Evolutionary conservation across 2,113 vertebrate species (phyloP).

Genomic region (Semicossyphus pulcher): DNA sequence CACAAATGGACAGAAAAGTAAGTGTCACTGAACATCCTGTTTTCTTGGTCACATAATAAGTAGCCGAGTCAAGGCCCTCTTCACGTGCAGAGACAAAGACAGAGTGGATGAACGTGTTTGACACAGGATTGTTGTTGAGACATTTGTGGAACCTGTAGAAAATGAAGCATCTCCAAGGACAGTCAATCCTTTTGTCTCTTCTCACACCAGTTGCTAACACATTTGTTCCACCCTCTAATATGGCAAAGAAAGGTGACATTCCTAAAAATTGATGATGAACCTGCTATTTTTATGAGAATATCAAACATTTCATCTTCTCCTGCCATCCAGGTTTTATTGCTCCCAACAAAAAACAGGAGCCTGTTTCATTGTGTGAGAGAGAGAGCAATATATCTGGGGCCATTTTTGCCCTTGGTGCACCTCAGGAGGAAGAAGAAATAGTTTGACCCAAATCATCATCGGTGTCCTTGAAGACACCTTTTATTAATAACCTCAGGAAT

Average conservation of each 20-base stretch:
- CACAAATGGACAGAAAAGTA: no score
- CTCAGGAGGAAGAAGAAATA: slow-evolving; percentile 63
- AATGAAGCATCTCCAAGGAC: no score
- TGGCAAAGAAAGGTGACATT: slow-evolving; percentile 1
- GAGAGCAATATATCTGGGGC: slow-evolving; percentile 33
- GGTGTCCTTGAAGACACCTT: slow-evolving; percentile 66
- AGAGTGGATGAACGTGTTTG: background rate
- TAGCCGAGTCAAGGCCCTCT: slow-evolving; percentile 34
- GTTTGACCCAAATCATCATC: slow-evolving; percentile 70
- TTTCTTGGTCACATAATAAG: slow-evolving; percentile 24
- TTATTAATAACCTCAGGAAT: slow-evolving; percentile 73
- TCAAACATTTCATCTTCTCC: background rate
- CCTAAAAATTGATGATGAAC: background rate
- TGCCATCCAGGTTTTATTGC: background rate
- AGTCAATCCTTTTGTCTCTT: background rate
- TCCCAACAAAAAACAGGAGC: slow-evolving; percentile 7
- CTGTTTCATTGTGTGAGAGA: slow-evolving; percentile 11
- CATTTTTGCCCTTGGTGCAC: slow-evolving; percentile 54
- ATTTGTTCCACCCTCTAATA: background rate
- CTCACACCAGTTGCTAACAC: background rate
- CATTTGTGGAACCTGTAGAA: no score
- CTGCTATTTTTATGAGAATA: background rate
- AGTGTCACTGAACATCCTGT: slow-evolving; percentile 34
- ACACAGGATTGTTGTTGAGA: no score
- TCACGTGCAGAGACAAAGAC: slow-evolving; percentile 13